Evolutionary conservation across 2,113 vertebrate species (phyloP).

Genomic region (Sarotherodon lohbergeri): DNA sequence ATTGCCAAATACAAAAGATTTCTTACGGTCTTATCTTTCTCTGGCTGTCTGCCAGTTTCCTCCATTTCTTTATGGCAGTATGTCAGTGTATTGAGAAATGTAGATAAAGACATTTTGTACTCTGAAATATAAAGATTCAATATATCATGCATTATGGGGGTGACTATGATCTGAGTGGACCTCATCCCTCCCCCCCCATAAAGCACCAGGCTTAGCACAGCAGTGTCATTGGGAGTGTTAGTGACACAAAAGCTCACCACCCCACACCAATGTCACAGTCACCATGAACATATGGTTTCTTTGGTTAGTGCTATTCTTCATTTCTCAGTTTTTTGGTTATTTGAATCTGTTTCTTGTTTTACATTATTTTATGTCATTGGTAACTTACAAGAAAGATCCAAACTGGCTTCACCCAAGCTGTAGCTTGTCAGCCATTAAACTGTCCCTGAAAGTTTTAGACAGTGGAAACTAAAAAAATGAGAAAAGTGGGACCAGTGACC

Average conservation of each 20-base stretch:
- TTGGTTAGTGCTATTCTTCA: not conserved
- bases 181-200: not conserved
- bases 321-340: not conserved
- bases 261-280: not conserved
- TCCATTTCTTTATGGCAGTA: not conserved
- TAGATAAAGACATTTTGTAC: constrained; percentile 6
- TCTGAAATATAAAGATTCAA: not conserved
- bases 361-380: not conserved
- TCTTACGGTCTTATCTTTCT: constrained; percentile 33
- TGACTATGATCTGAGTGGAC: not conserved
- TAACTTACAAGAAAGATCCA: not conserved
- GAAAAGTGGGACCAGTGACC: not conserved
- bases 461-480: not conserved
- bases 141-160: not conserved
- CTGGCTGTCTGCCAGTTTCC: constrained; percentile 22
- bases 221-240: not conserved
- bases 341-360: not conserved
- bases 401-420: not conserved
- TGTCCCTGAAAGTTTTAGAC: not conserved
- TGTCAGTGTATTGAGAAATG: not conserved
- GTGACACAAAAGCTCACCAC: not conserved
- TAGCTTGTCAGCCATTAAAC: not conserved
- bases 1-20: constrained; percentile 50
- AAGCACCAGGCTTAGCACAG: not conserved
- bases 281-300: not conserved